phyloP scores from a whole-genome alignment of 2,797 vertebrate species.

The Miichthys miiuy region DNA sequence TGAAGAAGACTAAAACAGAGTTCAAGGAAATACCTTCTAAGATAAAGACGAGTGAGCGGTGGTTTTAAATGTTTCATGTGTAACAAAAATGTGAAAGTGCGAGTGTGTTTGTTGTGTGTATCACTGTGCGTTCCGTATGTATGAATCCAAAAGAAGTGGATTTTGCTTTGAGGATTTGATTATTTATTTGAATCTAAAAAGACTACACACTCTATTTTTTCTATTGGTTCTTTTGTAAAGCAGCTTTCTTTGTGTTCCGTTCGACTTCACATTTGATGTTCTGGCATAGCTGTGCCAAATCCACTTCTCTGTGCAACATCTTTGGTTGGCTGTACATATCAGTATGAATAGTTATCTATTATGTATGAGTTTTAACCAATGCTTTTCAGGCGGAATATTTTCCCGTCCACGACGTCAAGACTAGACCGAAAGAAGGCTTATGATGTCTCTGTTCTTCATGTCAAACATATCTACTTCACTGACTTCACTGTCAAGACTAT shows the following conservation, averaged over 20 bases:
- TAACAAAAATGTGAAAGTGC: constrained; percentile 61
- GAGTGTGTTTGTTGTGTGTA: constrained; percentile 50
- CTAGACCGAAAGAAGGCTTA: constrained; percentile 25
- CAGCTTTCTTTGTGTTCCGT: constrained; percentile 52
- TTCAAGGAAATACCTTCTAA: constrained; percentile 34
- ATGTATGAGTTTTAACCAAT: constrained; percentile 24
- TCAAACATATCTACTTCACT: constrained; percentile 68
- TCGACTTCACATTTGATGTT: constrained; percentile 15
- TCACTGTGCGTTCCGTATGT: constrained; percentile 56
- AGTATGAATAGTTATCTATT: constrained; percentile 17
- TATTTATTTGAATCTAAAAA: constrained; percentile 76
- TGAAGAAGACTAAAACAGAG: constrained; percentile 55
- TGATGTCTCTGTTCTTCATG: constrained; percentile 45
- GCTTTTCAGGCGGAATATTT: constrained; percentile 24
- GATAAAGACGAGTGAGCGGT: constrained; percentile 17
- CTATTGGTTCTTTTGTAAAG: constrained; percentile 68
- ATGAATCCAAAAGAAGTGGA: constrained; percentile 52
- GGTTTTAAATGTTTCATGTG: constrained; percentile 62
- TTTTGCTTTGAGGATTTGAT: constrained; percentile 65
- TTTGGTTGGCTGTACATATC: constrained; percentile 31
- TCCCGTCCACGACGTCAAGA: constrained; percentile 18
- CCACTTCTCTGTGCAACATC: constrained; percentile 4
- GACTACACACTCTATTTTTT: constrained; percentile 78
- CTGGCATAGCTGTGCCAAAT: constrained; percentile 36
- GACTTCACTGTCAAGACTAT: constrained; percentile 38